phyloP scores from a whole-genome alignment of 2,888 invertebrate species.

The Polietes domitor region DNA sequence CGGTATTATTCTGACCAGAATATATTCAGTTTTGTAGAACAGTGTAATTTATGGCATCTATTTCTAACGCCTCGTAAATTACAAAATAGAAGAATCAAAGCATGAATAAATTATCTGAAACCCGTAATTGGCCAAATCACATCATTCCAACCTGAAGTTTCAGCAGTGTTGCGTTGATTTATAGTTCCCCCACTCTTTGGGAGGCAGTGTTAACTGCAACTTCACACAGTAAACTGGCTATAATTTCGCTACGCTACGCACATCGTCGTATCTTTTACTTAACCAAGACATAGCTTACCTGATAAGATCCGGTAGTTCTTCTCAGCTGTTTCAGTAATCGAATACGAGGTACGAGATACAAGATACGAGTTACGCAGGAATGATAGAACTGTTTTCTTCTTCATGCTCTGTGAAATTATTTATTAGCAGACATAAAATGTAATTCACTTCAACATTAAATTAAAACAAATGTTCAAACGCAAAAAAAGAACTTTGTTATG shows the following conservation, averaged over 20 bases:
- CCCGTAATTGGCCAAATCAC: conserved; percentile 3
- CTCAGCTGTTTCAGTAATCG: background rate
- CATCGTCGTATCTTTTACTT: background rate
- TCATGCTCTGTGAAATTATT: conserved; percentile 12
- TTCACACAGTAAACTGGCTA: background rate
- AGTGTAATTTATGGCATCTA: background rate
- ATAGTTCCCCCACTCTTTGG: background rate
- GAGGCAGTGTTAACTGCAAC: background rate
- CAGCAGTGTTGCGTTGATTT: background rate
- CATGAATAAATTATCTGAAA: background rate
- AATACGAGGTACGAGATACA: background rate
- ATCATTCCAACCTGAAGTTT: background rate
- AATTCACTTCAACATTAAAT: conserved; percentile 44
- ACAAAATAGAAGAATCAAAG: background rate
- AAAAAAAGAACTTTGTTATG: background rate
- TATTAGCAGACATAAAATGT: conserved; percentile 24
- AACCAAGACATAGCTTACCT: background rate
- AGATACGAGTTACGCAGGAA: background rate
- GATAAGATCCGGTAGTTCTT: conserved; percentile 1
- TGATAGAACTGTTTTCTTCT: background rate
- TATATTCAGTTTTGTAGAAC: too few relatives aligned
- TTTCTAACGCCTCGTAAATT: background rate
- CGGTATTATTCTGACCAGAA: too few relatives aligned
- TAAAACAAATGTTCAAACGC: background rate
- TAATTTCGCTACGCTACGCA: background rate